A percentile compares a stretch with the other conserved stretches of the same genome.
Evolutionary conservation across 2,888 invertebrate genomes (phyloP).

Genomic region (Philaethria dido): DNA sequence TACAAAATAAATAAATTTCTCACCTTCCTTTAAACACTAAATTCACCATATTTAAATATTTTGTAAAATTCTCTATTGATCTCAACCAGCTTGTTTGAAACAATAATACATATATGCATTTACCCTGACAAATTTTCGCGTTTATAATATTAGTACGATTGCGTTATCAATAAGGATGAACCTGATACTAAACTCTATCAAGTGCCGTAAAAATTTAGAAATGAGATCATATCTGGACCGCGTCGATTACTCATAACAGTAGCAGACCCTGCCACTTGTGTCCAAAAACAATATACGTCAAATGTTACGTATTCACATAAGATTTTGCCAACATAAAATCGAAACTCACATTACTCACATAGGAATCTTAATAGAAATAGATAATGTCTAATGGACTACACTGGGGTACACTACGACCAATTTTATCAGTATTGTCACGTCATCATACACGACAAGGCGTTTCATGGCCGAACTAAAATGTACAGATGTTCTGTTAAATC

Average conservation of each 20-base stretch:
- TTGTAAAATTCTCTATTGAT: no score
- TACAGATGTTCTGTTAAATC: conserved; percentile 42
- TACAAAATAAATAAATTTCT: no score
- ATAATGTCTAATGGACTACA: conserved; percentile 45
- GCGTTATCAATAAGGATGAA: conserved; percentile 15
- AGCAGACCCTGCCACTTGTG: conserved; percentile 44
- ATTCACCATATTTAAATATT: no score
- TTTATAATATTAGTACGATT: no score
- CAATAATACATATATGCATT: no score
- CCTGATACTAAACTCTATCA: conserved; percentile 19
- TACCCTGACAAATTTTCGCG: no score
- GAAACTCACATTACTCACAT: conserved; percentile 31
- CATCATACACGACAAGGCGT: conserved; percentile 1
- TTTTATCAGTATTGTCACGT: conserved; percentile 20
- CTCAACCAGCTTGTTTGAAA: no score
- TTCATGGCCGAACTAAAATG: conserved; percentile 43
- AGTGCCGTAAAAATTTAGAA: conserved; percentile 29
- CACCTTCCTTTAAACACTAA: no score
- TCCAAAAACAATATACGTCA: conserved; percentile 38
- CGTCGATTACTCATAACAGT: conserved; percentile 42
- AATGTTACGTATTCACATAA: conserved; percentile 30
- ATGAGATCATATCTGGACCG: conserved; percentile 43
- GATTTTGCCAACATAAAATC: conserved; percentile 39
- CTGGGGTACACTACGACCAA: conserved; percentile 1
- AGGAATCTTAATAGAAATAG: conserved; percentile 44